A percentile compares a stretch with the other conserved stretches of the same genome.
Evolutionary conservation across 2,797 vertebrate genomes (phyloP).

Genomic region (Syngnathus acus): DNA sequence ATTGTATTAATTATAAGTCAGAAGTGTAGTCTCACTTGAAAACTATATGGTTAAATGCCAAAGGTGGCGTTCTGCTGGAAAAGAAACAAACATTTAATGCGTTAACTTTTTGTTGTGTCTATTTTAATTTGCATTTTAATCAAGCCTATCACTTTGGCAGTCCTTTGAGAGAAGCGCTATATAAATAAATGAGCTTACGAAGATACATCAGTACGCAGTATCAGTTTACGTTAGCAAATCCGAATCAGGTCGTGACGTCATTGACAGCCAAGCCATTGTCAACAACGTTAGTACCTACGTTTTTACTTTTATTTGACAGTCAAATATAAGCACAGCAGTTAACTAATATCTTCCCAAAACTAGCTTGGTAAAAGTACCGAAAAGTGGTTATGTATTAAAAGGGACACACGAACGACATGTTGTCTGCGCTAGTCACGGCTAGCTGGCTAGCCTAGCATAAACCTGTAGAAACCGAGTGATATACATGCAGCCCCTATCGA

Average conservation of each 20-base stretch:
- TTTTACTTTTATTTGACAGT: neutral
- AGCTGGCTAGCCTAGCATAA: neutral
- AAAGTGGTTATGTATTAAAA: neutral
- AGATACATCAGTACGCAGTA: neutral
- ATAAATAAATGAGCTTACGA: neutral
- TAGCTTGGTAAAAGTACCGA: too few relatives aligned
- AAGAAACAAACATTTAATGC: too few relatives aligned
- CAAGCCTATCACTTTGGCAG: neutral
- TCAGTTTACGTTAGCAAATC: neutral
- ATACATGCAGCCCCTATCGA: neutral
- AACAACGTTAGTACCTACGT: neutral
- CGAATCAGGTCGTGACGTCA: neutral
- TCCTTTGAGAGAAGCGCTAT: neutral
- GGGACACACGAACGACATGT: neutral
- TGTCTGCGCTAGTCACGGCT: neutral
- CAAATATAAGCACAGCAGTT: neutral
- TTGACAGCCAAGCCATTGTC: neutral
- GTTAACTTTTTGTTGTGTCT: neutral
- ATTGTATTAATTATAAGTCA: neutral
- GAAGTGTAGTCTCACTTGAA: neutral
- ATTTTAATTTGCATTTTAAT: neutral
- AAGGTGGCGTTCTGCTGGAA: too few relatives aligned
- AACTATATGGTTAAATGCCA: too few relatives aligned
- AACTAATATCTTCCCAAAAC: neutral
- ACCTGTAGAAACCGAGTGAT: neutral